These are phyloP conservation scores for Mormyrus hasselquistii DNA, from an alignment of 2,797 vertebrate species.

Conservation along the genomic window DNA sequence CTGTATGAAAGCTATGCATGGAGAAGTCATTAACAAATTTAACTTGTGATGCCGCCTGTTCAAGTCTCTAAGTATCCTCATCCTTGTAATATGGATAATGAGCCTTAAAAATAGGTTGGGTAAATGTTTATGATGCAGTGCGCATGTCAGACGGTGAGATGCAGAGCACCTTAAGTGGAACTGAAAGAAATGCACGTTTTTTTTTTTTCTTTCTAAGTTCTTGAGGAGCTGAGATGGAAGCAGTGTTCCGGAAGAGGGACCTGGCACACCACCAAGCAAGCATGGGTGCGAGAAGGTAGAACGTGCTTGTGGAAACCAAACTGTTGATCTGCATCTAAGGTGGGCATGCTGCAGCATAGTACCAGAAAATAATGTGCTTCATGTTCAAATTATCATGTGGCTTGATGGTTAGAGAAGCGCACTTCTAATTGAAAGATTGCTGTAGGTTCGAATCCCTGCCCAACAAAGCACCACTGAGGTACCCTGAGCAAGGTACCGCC, in stretches of 20 bases:
- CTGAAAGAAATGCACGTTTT: not conserved
- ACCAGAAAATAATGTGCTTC: not conserved
- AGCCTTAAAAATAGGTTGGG: not conserved
- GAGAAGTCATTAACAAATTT: not conserved
- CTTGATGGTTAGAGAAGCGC: too few species aligned
- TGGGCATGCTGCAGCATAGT: not conserved
- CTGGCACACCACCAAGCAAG: not conserved
- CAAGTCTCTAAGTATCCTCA: not conserved
- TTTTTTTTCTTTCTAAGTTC: not conserved
- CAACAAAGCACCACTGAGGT: too few species aligned
- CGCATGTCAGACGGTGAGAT: not conserved
- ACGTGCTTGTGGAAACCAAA: not conserved
- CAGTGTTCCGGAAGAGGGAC: not conserved
- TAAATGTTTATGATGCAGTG: not conserved
- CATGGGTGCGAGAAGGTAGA: not conserved
- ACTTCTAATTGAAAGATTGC: too few species aligned
- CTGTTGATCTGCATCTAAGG: not conserved
- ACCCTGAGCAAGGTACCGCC: too few species aligned
- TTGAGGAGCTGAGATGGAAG: not conserved
- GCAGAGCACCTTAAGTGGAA: not conserved
- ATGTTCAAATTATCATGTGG: not conserved
- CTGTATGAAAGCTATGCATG: not conserved
- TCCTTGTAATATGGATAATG: slow-evolving; percentile 2
- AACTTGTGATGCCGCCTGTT: not conserved
- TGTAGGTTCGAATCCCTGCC: too few species aligned